Evolutionary conservation across 2,113 vertebrate genomes (phyloP).

Genomic region (Neomonachus schauinslandi): DNA sequence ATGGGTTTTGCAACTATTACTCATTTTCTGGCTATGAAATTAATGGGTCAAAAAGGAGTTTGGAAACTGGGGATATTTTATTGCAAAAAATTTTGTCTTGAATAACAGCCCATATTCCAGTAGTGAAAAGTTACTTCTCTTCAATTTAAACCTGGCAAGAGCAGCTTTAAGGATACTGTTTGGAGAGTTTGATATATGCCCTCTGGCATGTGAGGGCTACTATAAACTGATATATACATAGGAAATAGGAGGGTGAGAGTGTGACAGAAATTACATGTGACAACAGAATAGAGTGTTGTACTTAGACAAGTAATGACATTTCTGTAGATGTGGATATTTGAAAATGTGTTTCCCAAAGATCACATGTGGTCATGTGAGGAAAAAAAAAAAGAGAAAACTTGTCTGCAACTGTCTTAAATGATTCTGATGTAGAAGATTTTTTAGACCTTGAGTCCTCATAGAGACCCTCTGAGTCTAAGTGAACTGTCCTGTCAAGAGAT

Average conservation of each 20-base stretch:
- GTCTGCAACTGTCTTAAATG: neutral
- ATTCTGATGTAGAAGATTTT: neutral
- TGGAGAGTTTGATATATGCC: neutral
- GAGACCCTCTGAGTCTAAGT: neutral
- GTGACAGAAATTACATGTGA: neutral
- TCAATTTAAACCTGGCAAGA: neutral
- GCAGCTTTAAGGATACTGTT: neutral
- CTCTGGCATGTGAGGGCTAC: neutral
- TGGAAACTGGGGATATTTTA: neutral
- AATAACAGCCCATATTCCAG: neutral
- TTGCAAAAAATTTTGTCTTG: neutral
- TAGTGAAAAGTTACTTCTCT: neutral
- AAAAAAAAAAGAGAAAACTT: neutral
- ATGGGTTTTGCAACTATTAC: neutral
- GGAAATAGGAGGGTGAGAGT: neutral
- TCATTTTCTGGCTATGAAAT: conserved; percentile 8
- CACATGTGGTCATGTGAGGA: neutral
- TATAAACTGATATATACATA: neutral
- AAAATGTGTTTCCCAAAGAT: neutral
- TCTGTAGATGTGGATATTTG: neutral
- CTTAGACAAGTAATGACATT: neutral
- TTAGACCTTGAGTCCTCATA: neutral
- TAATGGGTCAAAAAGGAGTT: neutral
- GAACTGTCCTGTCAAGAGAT: neutral
- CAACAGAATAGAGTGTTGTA: neutral